Evolutionary conservation across 2,113 vertebrate genomes (phyloP).

Genomic region (Ctenodactylus gundi): DNA sequence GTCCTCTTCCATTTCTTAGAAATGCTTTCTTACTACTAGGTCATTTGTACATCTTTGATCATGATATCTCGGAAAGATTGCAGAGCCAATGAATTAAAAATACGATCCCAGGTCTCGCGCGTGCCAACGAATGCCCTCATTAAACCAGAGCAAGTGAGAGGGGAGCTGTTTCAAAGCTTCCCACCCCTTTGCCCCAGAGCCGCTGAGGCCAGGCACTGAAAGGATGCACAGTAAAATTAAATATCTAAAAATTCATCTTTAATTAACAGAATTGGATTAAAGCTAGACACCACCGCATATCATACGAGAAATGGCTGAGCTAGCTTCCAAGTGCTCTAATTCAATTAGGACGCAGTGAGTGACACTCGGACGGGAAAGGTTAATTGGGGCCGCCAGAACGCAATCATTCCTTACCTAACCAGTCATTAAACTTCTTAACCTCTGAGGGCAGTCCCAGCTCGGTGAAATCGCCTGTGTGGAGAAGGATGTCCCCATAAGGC

Average conservation of each 20-base stretch:
- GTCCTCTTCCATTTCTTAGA: constrained; percentile 11
- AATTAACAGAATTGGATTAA: constrained; percentile 82
- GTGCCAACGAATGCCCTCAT: constrained; percentile 42
- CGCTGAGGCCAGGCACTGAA: constrained; percentile 47
- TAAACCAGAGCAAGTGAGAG: constrained; percentile 42
- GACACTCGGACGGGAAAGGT: constrained; percentile 86
- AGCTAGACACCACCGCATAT: constrained; percentile 77
- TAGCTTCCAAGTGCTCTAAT: constrained; percentile 84
- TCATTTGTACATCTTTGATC: constrained; percentile 49
- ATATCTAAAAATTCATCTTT: constrained; percentile 81
- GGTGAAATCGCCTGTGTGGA: constrained; percentile 99
- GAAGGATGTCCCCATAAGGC: constrained; percentile 98
- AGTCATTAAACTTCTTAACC: constrained; percentile 99
- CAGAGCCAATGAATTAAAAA: constrained; percentile 72
- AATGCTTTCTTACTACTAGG: constrained; percentile 38
- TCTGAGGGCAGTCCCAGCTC: constrained; percentile 99
- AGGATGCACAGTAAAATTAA: constrained; percentile 74
- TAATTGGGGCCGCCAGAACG: constrained; percentile 88
- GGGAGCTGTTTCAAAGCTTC: constrained; percentile 54
- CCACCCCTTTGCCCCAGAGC: constrained; percentile 38
- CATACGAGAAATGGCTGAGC: constrained; percentile 72
- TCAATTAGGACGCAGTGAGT: constrained; percentile 88
- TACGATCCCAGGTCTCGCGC: constrained; percentile 23
- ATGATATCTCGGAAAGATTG: constrained; percentile 29
- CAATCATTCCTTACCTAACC: constrained; percentile 97